phyloP scores from a whole-genome alignment of 2,113 vertebrate species.

The Protobothrops mucrosquamatus region DNA sequence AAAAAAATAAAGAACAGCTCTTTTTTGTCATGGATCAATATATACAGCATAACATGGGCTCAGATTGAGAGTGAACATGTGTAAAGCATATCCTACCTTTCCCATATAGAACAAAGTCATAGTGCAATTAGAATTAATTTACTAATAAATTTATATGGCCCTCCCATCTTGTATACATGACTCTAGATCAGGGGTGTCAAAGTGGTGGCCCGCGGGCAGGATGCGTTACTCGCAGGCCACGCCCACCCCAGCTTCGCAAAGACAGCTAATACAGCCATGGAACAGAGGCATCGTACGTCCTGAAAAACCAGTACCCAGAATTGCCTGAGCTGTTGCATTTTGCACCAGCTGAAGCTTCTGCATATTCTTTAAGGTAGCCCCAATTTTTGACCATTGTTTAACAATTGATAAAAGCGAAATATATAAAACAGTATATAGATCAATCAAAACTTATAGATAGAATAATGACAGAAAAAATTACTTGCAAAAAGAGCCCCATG shows the following conservation, averaged over 20 bases:
- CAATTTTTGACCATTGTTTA: neutral
- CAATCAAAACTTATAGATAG: neutral
- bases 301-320: neutral
- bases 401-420: neutral
- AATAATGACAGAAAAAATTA: neutral
- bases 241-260: no score
- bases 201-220: no score
- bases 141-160: neutral
- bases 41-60: neutral
- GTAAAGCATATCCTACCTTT: neutral
- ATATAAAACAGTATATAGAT: neutral
- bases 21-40: neutral
- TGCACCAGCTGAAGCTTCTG: neutral
- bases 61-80: neutral
- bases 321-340: neutral
- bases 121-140: neutral
- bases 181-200: neutral
- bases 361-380: neutral
- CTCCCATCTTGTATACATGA: neutral
- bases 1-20: neutral
- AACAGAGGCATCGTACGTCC: neutral
- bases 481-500: neutral
- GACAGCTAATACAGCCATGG: neutral
- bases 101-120: neutral
- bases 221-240: no score